Base-by-base conservation (phyloP, 2,888 invertebrate genomes). In the Standfussiana lucernea region DNA sequence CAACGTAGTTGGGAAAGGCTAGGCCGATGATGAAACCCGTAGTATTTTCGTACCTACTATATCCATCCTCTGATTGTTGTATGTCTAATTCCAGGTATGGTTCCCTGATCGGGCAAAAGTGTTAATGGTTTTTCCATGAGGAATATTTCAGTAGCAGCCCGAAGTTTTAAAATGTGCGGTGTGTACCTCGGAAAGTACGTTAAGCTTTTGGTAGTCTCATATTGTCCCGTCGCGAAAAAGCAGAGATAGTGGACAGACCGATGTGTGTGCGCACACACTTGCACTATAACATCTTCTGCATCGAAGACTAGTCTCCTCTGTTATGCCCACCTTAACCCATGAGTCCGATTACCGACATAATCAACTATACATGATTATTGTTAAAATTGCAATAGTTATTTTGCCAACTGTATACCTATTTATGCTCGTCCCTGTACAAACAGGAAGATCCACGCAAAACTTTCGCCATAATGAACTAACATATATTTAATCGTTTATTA, bases 401-500 rank as follows among this genome's bases (percentile, higher is more conserved):
- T 47, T 13, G 8, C 45, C 13, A 35, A 32, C 13, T 37, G 3
- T 3, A n/a, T 47, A 47, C 21, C 18, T 59, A 47, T 47, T 62
- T 47, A 47, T 50, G 40, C 1, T 18, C 6, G 3, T 42, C 13
- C 42, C 24, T 61, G 15, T 59, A 73, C 72, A 68, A 79, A 82
- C 37, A 65, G 42, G 62, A 80, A 53, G 50, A 24, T 56, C 53
- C 35, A 61, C 67, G 45, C 80, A 50, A 72, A 85, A 77, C 68
- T 85, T 82, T 74, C n/a, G 50, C 28, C 70, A 42, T 83, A 84
- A 84, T 85, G 77, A 84, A 82, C 85, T 75, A 85, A 85, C 82
- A 82, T 82, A 77, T 70, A 84, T 85, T 84, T 68, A 84, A 84
- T 69, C 74, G 82, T 75, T 85, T 85, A 85, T 85, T 85, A 68